Percentiles rank a stretch among this genome's conserved stretches.
Conservation (phyloP, 2,113 vertebrate species). For the Heptranchias perlo region DNA sequence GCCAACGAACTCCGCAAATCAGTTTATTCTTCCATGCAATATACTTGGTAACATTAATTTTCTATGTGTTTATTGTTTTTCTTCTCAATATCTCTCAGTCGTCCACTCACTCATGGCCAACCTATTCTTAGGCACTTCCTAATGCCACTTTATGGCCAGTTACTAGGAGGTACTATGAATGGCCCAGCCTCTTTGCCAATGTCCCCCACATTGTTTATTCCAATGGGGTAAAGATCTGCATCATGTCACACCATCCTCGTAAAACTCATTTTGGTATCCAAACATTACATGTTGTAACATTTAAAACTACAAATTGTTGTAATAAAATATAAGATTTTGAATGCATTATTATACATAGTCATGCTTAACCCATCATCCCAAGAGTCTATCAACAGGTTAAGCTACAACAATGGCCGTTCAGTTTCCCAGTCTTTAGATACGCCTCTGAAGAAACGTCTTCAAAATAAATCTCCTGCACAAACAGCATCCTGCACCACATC, state of each 20-base stretch:
- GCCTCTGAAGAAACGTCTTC: background rate
- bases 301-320: background rate
- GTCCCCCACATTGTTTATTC: background rate
- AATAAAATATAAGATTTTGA: background rate
- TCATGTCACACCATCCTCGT: background rate
- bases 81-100: background rate
- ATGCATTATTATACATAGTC: too few species aligned
- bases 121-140: background rate
- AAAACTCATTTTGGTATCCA: background rate
- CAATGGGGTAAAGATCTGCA: background rate
- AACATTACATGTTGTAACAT: background rate
- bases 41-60: background rate
- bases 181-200: too few species aligned
- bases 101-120: background rate
- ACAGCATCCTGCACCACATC: background rate
- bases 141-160: background rate
- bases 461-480: background rate
- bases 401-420: background rate
- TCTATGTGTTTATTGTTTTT: background rate
- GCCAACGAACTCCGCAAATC: background rate
- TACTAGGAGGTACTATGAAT: background rate
- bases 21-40: background rate
- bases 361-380: background rate
- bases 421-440: background rate
- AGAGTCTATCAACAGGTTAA: background rate